Base-by-base conservation (phyloP, 2,797 vertebrate genomes). In the Megaceryle alcyon region DNA sequence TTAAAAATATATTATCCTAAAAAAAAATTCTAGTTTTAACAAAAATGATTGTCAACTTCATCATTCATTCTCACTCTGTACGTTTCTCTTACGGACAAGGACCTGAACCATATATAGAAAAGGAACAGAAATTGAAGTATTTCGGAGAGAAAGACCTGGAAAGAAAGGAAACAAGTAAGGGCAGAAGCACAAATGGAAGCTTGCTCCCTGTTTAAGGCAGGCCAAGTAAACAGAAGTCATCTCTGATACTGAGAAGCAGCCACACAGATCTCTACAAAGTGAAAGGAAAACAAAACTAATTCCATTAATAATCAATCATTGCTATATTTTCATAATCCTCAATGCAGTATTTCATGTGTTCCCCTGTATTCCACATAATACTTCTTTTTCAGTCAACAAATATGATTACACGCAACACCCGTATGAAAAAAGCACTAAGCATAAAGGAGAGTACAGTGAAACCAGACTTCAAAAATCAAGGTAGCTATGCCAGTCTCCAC, bases 231-330 rank as follows among this genome's bases (percentile, higher is more conserved):
- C 9, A 75, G 39, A 91, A 86, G 26, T 39, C 19, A 68, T 15
- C 22, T 61, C 57, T 71, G 53, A 81, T 65, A 53, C 12, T 48
- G 21, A 77, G 33, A 81, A 83, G 23, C 6, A 56, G 48, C 25
- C n/a, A 85, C 8, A 51, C 1, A 14, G 15, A 77, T 44, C 20
- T 64, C 53, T 39, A 49, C 21, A 25, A 82, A 75, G 25, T 12
- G 18, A 8, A 21, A 90, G n/a, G 12, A 78, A 82, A 87, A 28
- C 39, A 81, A 91, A 86, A 78, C 19, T n/a, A 75, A 87, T 57
- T 31, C 12, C 6, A 66, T 70, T 46, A 80, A n/a, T 22, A 86
- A 68, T 23, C 18, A 87, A 81, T 48, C 53, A 25, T 2, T 25
- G 11, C 6, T 57, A 49, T 61, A 60, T 75, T 91, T 56, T 43